Base-by-base conservation (phyloP, 2,888 invertebrate genomes). In the Hermaeophaga mercurialis region DNA sequence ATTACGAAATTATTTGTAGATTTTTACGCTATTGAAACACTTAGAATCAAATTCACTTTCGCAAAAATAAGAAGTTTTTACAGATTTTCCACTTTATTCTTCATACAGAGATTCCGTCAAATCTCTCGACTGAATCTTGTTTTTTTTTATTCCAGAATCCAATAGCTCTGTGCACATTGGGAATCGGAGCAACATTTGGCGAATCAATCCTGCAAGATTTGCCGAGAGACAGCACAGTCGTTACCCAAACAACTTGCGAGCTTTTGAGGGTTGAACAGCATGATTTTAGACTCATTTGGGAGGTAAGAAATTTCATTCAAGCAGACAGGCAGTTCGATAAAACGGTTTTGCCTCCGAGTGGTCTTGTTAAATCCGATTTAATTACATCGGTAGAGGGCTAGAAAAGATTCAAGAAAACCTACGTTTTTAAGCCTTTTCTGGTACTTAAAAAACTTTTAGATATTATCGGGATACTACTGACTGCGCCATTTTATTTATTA, bases 241-340 rank as follows among this genome's bases (percentile, higher is more conserved):
- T 88, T 62, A 89, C 89, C 43, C 83, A 84, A 71, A 88, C 88
- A 64, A 85, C 85, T 63, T 89, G 89, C 70, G 89, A 90, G 75
- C 80, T 90, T 55, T 81, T 90, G 26, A 80, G 89, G 56, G 87
- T 90, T 47, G 88, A 89, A 74, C 87, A 88, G 74, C 84, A 85
- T 68, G 89, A 90, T 78, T 89, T 90, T 78, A 84, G 85, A 69
- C 81, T 87, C 62, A 84, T 90, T 68, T 90, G 88, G 87, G 88
- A 89, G 85, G 89, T 89, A 79, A 80, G 83, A 71, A 54, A 15
- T 15, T 34, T 18, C 12, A 11, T n/a, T 38, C 17, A 17, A n/a
- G 12, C 9, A 24, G 18, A 26, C 18, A 17, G 22, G 6, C 22
- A 5, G 22, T 22, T 22, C 22, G 22, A 22, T 22, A 22, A 22